Conservation (phyloP, 1,140 invertebrate genomes). For the Zaprionus kolodkinae region DNA sequence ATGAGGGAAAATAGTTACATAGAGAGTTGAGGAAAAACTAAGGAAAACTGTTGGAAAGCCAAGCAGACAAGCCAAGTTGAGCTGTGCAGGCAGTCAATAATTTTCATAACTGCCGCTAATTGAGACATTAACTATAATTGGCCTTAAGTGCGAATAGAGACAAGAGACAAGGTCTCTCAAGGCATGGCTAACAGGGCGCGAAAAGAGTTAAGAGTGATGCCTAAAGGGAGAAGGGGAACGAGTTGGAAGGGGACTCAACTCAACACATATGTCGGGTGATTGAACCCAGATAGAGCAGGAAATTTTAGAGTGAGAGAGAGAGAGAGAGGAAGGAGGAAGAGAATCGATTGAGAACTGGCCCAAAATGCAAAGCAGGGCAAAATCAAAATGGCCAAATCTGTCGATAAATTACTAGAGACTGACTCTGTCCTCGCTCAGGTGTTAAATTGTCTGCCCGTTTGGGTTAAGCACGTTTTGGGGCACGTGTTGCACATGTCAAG, state of each 20-base stretch:
- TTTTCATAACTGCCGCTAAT: slow-evolving; percentile 81
- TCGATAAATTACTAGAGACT: slow-evolving; percentile 67
- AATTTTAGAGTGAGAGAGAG: slow-evolving; percentile 43
- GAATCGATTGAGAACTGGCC: background rate
- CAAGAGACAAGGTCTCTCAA: slow-evolving; percentile 66
- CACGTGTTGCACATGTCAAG: slow-evolving; percentile 75
- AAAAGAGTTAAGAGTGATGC: slow-evolving; percentile 19
- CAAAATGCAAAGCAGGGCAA: slow-evolving; percentile 46
- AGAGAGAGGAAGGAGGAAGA: background rate
- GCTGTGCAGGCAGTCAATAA: slow-evolving; percentile 67
- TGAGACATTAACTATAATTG: slow-evolving; percentile 80
- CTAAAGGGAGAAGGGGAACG: slow-evolving; percentile 22
- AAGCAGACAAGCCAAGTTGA: slow-evolving; percentile 23
- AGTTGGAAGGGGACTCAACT: background rate
- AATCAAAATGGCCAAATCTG: slow-evolving; percentile 66
- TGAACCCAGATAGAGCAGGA: slow-evolving; percentile 57
- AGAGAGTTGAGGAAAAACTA: slow-evolving; percentile 45
- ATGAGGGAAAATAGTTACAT: slow-evolving; percentile 39
- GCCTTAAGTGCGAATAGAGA: slow-evolving; percentile 66
- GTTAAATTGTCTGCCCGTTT: slow-evolving; percentile 68
- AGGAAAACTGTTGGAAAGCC: background rate
- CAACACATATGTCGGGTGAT: slow-evolving; percentile 37
- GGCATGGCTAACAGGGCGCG: slow-evolving; percentile 46
- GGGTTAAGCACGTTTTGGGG: slow-evolving; percentile 70
- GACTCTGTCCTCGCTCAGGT: slow-evolving; percentile 55